phyloP scores from a whole-genome alignment of 2,888 invertebrate genomes.

The Eubasilissa splendida region DNA sequence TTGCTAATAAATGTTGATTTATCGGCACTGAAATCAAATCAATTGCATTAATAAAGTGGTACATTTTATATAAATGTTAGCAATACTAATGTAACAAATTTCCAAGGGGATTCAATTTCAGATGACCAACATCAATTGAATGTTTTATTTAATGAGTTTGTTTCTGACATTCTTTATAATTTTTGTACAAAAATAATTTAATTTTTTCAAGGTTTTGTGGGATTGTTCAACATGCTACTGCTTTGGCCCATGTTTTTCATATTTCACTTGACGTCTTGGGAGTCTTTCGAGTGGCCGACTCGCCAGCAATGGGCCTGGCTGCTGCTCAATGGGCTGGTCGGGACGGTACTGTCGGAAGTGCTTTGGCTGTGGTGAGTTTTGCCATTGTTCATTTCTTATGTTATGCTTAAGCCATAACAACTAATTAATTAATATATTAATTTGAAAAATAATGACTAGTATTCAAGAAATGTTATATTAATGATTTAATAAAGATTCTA shows the following conservation, averaged over 20 bases:
- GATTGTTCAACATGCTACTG: constrained; percentile 89
- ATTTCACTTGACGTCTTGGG: constrained; percentile 86
- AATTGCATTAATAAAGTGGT: too few species aligned
- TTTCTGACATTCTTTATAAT: too few species aligned
- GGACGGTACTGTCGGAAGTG: constrained; percentile 92
- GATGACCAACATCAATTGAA: too few species aligned
- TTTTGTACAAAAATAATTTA: not conserved
- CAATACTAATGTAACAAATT: not conserved
- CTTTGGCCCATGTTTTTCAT: constrained; percentile 93
- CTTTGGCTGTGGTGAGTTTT: constrained; percentile 89
- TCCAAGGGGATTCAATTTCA: not conserved
- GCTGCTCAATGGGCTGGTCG: constrained; percentile 89
- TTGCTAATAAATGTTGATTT: too few species aligned
- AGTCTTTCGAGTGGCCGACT: constrained; percentile 89
- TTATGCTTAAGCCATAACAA: too few species aligned
- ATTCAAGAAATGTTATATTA: too few species aligned
- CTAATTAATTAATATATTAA: too few species aligned
- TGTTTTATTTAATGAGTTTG: too few species aligned
- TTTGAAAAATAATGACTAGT: too few species aligned
- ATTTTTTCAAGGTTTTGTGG: constrained; percentile 85
- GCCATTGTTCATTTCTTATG: not conserved
- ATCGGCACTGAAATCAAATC: too few species aligned
- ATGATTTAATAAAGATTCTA: too few species aligned
- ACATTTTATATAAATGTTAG: not conserved
- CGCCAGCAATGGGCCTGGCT: constrained; percentile 85